Base-by-base conservation (phyloP, 1,140 invertebrate species). In the Bactericera cockerelli region DNA sequence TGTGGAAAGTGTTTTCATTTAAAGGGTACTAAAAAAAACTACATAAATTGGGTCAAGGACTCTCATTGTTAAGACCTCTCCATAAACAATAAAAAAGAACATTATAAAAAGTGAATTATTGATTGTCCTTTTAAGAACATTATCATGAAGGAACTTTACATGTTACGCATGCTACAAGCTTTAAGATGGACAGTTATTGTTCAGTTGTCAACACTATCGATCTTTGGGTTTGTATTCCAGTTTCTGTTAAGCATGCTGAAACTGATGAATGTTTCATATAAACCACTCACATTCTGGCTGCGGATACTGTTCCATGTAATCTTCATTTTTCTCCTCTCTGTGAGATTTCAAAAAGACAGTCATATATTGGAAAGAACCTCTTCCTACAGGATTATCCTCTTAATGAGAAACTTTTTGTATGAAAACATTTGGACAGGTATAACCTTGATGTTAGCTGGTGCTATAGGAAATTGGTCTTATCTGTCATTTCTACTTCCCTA, bases 101-200 rank as follows among this genome's bases (percentile, higher is more conserved):
- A n/a, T n/a, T n/a, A n/a, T n/a, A n/a, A n/a, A n/a, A n/a, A n/a
- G n/a, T n/a, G n/a, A n/a, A n/a, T n/a, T n/a, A n/a, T n/a, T n/a
- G n/a, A n/a, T n/a, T n/a, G n/a, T n/a, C n/a, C n/a, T n/a, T n/a
- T n/a, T n/a, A n/a, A n/a, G n/a, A n/a, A n/a, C n/a, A n/a, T n/a
- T n/a, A 49, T 49, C 42, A 49, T 49, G 42, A 49, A 49, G 22
- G 42, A 49, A n/a, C 42, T 49, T 49, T 49, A 49, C 42, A 49
- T 49, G 22, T 49, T 49, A 49, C 42, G 42, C n/a, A 49, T 49
- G 42, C 22, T 49, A 6, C 42, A 49, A 49, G 42, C 42, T 19
- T n/a, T 49, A n/a, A 16, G 42, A 49, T 49, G 42, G 42, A 49
- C 42, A 6, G 19, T 49, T 4, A 10, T 49, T 22, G 22, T 49